Conservation (phyloP, 2,888 invertebrate genomes). For the Troglohyphantes excavatus region DNA sequence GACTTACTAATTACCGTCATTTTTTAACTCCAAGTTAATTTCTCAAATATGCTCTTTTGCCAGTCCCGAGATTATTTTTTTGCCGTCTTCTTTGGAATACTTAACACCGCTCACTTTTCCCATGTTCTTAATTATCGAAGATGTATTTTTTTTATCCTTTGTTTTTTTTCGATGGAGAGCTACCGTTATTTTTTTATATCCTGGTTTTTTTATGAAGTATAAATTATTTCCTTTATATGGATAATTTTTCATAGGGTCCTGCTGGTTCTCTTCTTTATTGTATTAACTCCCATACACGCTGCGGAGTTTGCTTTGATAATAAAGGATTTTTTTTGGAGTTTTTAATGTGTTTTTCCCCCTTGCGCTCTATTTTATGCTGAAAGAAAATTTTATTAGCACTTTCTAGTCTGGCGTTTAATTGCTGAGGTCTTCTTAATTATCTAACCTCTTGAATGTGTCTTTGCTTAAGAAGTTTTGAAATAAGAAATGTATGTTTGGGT, state of each 20-base stretch:
- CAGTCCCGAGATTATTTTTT: slow-evolving; percentile 28
- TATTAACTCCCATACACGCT: slow-evolving; percentile 52
- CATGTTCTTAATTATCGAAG: slow-evolving; percentile 37
- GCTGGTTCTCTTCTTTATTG: slow-evolving; percentile 33
- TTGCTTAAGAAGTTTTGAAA: no score
- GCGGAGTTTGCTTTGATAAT: slow-evolving; percentile 59
- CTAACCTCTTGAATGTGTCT: no score
- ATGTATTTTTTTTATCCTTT: slow-evolving; percentile 18
- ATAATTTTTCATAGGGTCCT: slow-evolving; percentile 41
- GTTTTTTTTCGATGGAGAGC: slow-evolving; percentile 5
- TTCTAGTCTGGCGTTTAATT: slow-evolving; percentile 37
- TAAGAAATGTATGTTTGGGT: no score
- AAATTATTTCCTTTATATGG: slow-evolving; percentile 50
- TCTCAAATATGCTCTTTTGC: slow-evolving; percentile 53
- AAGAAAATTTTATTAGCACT: slow-evolving; percentile 45
- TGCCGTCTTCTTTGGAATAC: slow-evolving; percentile 28
- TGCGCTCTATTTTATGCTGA: no score
- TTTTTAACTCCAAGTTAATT: slow-evolving; percentile 30
- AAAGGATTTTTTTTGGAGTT: slow-evolving; percentile 38
- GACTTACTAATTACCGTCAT: slow-evolving; percentile 33
- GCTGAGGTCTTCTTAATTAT: slow-evolving; percentile 3
- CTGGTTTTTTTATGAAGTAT: slow-evolving; percentile 28
- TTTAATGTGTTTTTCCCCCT: slow-evolving; percentile 32
- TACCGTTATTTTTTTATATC: neutral
- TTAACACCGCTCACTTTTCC: slow-evolving; percentile 43